Evolutionary conservation across 2,797 vertebrate species (phyloP).

Genomic region (Notoglanidium macrostoma): DNA sequence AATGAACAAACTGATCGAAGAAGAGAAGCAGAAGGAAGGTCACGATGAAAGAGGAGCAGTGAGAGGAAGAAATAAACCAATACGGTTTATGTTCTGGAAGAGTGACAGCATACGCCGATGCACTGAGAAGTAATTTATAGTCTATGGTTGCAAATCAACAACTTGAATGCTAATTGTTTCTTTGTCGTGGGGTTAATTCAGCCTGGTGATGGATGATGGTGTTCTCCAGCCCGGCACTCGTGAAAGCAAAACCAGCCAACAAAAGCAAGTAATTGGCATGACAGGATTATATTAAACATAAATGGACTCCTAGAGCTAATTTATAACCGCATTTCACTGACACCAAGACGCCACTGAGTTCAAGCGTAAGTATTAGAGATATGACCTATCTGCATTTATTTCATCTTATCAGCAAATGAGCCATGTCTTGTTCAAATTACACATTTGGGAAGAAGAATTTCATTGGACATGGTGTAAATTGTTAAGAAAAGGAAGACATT

Average conservation of each 20-base stretch:
- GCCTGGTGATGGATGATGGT: constrained; percentile 75
- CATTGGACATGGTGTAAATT: background rate
- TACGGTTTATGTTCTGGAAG: background rate
- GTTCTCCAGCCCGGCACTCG: background rate
- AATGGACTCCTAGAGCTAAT: constrained; percentile 47
- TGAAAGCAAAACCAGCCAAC: constrained; percentile 73
- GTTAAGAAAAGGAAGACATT: background rate
- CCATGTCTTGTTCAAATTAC: background rate
- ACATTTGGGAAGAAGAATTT: background rate
- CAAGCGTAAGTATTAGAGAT: background rate
- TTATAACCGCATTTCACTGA: background rate
- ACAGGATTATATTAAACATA: constrained; percentile 57
- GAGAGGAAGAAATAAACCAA: background rate
- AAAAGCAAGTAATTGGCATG: constrained; percentile 75
- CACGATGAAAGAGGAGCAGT: background rate
- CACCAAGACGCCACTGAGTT: background rate
- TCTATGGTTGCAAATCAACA: constrained; percentile 79
- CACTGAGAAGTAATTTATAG: constrained; percentile 71
- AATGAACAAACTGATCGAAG: background rate
- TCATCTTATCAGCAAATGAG: background rate
- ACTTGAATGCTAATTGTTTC: constrained; percentile 84
- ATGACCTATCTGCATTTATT: background rate
- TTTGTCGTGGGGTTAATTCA: constrained; percentile 72
- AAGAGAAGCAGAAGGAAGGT: background rate
- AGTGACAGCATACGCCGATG: background rate